These are phyloP conservation scores for Ormyrus rosae DNA, from an alignment of 2,888 invertebrate species.

Conservation along the genomic window DNA sequence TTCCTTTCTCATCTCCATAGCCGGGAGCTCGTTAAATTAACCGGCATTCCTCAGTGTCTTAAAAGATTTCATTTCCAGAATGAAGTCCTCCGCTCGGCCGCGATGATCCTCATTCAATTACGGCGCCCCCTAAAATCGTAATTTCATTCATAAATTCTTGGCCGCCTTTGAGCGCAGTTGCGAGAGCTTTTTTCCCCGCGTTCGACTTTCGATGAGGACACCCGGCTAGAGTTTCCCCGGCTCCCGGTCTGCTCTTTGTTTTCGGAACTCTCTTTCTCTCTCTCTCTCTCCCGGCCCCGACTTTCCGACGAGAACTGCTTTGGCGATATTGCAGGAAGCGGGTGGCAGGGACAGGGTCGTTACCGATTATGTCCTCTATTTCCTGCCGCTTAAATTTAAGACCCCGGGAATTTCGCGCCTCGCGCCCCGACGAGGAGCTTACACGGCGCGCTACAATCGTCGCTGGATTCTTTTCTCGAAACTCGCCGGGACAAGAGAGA, in stretches of 20 bases:
- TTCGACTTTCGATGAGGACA: not conserved
- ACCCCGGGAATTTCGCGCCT: slow-evolving; percentile 39
- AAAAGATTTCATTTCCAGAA: slow-evolving; percentile 12
- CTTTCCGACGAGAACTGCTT: slow-evolving; percentile 9
- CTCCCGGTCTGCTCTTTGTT: not conserved
- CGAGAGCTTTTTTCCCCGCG: not conserved
- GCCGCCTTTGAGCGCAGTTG: not conserved
- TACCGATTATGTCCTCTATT: slow-evolving; percentile 55
- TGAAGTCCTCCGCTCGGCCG: not conserved
- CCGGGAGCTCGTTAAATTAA: slow-evolving; percentile 6
- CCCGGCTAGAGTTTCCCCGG: slow-evolving; percentile 21
- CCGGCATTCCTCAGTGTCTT: not conserved
- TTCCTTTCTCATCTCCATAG: slow-evolving; percentile 3
- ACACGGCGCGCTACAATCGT: not conserved
- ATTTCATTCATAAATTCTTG: slow-evolving; percentile 37
- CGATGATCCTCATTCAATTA: slow-evolving; percentile 3
- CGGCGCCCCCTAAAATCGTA: not conserved
- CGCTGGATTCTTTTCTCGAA: too few relatives aligned
- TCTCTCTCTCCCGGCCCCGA: not conserved
- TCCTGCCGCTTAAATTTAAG: slow-evolving; percentile 62
- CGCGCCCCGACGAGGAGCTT: slow-evolving; percentile 1
- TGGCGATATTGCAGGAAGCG: slow-evolving; percentile 39
- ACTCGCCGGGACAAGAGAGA: not conserved
- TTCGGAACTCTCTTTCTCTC: not conserved
- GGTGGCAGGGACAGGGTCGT: slow-evolving; percentile 54